These are phyloP conservation scores for Turnix velox DNA, from an alignment of 2,113 vertebrate genomes.

Conservation along the genomic window DNA sequence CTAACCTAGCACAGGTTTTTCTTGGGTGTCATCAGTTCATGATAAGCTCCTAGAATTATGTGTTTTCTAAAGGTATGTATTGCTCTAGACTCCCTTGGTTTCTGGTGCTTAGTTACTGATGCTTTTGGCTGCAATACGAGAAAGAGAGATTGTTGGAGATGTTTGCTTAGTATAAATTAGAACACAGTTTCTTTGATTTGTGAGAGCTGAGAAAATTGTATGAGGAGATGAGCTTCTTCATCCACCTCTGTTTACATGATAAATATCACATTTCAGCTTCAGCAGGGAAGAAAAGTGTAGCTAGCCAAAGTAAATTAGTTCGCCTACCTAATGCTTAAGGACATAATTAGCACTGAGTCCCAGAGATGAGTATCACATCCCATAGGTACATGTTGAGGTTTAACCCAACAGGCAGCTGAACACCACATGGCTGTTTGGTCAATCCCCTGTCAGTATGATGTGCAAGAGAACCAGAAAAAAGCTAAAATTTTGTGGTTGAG, in stretches of 20 bases:
- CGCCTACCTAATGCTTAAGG: not conserved
- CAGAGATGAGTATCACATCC: not conserved
- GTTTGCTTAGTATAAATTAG: not conserved
- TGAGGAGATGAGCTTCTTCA: not conserved
- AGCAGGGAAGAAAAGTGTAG: not conserved
- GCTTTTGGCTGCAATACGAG: not conserved
- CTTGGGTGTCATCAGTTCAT: not conserved
- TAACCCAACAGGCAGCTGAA: not conserved
- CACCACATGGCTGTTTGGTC: not conserved
- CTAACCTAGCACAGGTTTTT: fast-evolving
- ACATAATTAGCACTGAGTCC: not conserved
- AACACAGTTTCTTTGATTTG: not conserved
- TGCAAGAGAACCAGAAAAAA: not conserved
- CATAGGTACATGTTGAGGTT: not conserved
- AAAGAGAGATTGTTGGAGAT: not conserved
- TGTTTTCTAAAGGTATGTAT: not conserved
- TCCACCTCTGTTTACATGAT: not conserved
- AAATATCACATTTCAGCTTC: not conserved
- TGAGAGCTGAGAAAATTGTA: not conserved
- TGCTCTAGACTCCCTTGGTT: not conserved
- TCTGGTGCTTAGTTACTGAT: not conserved
- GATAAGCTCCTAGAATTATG: not conserved
- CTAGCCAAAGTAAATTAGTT: not conserved
- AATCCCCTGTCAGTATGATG: not conserved
- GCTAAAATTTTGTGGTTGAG: not conserved